Evolutionary conservation across 2,888 invertebrate species (phyloP).

Genomic region (Teleiodes luculella): DNA sequence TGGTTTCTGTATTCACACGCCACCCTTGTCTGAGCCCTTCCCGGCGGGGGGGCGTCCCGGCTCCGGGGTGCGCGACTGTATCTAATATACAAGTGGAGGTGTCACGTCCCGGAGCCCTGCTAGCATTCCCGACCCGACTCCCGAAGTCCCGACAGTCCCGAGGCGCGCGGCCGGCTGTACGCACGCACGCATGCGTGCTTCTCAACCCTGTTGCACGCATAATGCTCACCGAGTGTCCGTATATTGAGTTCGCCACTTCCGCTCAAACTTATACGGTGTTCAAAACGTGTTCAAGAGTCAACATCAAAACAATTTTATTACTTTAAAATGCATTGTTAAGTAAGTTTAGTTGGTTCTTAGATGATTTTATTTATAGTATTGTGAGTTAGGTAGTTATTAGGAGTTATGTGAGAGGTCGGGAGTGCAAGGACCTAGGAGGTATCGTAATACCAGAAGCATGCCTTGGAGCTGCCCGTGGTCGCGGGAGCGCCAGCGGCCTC

Average conservation of each 20-base stretch:
- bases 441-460: constrained; percentile 44
- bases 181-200: constrained; percentile 54
- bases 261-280: not conserved
- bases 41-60: constrained; percentile 44
- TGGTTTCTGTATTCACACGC: constrained; percentile 18
- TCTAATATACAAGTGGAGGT: not conserved
- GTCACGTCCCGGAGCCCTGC: not conserved
- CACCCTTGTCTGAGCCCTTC: constrained; percentile 27
- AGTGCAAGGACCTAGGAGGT: constrained; percentile 41
- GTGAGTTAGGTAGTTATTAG: constrained; percentile 25
- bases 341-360: not conserved
- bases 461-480: constrained; percentile 74
- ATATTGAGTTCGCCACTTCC: constrained; percentile 1
- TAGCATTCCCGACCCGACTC: constrained; percentile 34
- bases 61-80: constrained; percentile 25
- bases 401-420: constrained; percentile 39
- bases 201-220: constrained; percentile 50
- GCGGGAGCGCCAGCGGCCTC: constrained; percentile 53
- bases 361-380: constrained; percentile 10
- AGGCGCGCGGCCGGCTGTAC: constrained; percentile 49
- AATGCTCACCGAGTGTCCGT: not conserved
- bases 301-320: not conserved
- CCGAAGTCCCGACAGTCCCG: constrained; percentile 44
- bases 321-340: not conserved
- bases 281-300: not conserved